These are phyloP conservation scores for Muraenolepis orangiensis DNA, from an alignment of 2,797 vertebrate genomes.

Conservation along the genomic window DNA sequence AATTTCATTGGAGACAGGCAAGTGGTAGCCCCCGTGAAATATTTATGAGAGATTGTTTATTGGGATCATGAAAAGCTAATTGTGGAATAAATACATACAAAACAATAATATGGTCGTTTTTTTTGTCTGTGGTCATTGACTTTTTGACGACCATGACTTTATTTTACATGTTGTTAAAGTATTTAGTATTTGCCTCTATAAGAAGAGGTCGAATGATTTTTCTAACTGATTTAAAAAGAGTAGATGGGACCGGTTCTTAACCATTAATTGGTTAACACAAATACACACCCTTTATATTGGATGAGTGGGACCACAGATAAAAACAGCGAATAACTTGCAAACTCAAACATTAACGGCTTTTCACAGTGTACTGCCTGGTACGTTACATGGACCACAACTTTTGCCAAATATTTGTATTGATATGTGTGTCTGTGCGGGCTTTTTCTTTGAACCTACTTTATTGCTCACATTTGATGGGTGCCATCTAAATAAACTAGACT, in stretches of 20 bases:
- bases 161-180: not conserved
- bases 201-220: not conserved
- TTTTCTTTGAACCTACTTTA: too few relatives aligned
- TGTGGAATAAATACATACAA: not conserved
- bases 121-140: not conserved
- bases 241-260: not conserved
- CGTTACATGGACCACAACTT: too few relatives aligned
- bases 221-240: not conserved
- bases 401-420: too few relatives aligned
- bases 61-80: not conserved
- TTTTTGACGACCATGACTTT: not conserved
- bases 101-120: not conserved
- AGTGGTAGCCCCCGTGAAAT: not conserved
- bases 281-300: not conserved
- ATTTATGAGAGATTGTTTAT: not conserved
- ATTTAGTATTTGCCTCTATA: too few relatives aligned
- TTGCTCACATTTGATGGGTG: too few relatives aligned
- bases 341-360: too few relatives aligned
- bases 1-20: not conserved
- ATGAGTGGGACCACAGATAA: too few relatives aligned
- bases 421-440: too few relatives aligned
- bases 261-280: not conserved
- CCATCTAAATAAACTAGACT: not conserved
- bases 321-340: too few relatives aligned
- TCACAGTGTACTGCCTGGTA: too few relatives aligned